Evolutionary conservation across 2,113 vertebrate genomes (phyloP), one percentile per base, ranked within the genome.

Genomic region (Gadus chalcogrammus): DNA sequence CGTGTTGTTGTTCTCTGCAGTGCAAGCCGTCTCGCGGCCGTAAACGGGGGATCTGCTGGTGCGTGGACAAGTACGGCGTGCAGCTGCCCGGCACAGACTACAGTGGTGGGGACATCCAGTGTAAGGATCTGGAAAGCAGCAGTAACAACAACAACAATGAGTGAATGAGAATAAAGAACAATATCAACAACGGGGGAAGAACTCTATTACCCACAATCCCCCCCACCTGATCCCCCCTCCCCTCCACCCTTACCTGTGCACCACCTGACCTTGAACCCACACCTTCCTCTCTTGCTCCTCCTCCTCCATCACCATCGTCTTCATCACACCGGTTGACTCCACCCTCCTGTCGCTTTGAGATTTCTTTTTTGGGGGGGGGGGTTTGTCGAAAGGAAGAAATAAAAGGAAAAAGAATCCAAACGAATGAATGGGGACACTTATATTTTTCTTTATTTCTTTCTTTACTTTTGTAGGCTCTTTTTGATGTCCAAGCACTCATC

Each of bases 11-110:
- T 18, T 24, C 18, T 67, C 79, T 78, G 17, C 88, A 99, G 97
- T 99, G 97, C 92, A 99, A 98, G 77, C 96, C 96, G 27, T 98
- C 96, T 67, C 95, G 95, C n/a, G 97, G 96, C 67, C 95, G 96
- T 79, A 98, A 98, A 73, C 94, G 96, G 73, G 96, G 97, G 56
- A 92, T 98, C 88, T 99, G 96, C 92, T 98, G 97, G 97, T 99
- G 97, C 0, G 96, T 99, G 91, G 97, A 99, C 86, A 99, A 98
- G 87, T 99, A 99, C 0, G 97, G 97, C 2, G 91, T 96, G 79
- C 96, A 97, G 92, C 93, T 98, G 73, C 97, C 97, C 0, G 97
- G 97, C 69, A 96, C 94, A 64, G 96, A 96, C 87, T 97, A 95
- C 71, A 93, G 94, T 8, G 93, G 94, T 0, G 95, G 95, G 18